phyloP scores from a whole-genome alignment of 2,113 vertebrate species.

The Serinus canaria region DNA sequence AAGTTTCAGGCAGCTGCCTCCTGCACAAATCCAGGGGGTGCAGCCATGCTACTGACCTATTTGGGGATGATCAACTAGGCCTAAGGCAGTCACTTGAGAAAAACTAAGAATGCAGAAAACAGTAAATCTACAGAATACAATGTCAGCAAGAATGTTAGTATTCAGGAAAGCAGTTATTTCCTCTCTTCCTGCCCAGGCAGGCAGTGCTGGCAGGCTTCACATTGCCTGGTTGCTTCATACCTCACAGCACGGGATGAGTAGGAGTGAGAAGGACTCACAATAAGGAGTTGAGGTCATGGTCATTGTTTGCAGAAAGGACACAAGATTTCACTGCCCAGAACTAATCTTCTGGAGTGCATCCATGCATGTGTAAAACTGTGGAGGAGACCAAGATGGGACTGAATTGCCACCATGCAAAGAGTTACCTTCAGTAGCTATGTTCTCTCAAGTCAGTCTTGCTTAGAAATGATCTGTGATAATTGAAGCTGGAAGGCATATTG shows the following conservation, averaged over 20 bases:
- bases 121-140: not conserved
- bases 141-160: constrained; percentile 9
- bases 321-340: constrained; percentile 43
- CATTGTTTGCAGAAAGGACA: not conserved
- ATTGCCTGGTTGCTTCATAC: not conserved
- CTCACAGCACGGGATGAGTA: not conserved
- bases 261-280: constrained; percentile 13
- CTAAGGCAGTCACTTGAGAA: not conserved
- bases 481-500: not conserved
- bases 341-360: constrained; percentile 37
- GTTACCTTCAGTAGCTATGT: not conserved
- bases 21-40: not conserved
- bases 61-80: not conserved
- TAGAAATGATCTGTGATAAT: not conserved
- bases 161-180: constrained; percentile 30
- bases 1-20: not conserved
- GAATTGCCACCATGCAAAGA: not conserved
- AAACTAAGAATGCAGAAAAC: not conserved
- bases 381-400: constrained; percentile 28
- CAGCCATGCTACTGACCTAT: not conserved
- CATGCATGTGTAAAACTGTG: constrained; percentile 38
- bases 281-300: not conserved
- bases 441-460: not conserved
- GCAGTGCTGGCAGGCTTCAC: not conserved
- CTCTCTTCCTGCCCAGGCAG: not conserved